phyloP scores from a whole-genome alignment of 2,113 vertebrate species.

The Sinocyclocheilus grahami region DNA sequence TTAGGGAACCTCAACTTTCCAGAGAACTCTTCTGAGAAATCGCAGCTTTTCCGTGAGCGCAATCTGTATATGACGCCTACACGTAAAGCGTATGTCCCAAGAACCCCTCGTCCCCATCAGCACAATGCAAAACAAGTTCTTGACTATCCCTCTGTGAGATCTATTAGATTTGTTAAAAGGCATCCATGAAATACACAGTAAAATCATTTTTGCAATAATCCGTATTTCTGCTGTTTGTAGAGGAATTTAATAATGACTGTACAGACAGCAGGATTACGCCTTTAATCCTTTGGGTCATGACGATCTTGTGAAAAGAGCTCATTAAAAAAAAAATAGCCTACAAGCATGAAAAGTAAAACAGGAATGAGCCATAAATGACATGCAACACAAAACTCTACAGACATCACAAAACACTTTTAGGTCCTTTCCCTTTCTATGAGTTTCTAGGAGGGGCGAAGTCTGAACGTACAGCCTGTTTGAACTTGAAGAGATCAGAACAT shows the following conservation, averaged over 20 bases:
- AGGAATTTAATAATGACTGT: background rate
- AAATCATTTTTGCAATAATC: background rate
- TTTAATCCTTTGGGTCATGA: background rate
- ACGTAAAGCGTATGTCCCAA: slow-evolving; percentile 1
- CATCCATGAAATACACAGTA: background rate
- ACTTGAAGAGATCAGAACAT: slow-evolving; percentile 57
- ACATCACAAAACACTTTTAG: slow-evolving; percentile 27
- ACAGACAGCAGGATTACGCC: background rate
- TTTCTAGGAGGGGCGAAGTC: slow-evolving; percentile 57
- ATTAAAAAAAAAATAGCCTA: background rate
- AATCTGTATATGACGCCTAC: slow-evolving; percentile 59
- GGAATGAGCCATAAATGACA: slow-evolving; percentile 1
- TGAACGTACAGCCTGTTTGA: slow-evolving; percentile 54
- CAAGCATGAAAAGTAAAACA: background rate
- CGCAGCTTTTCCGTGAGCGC: slow-evolving; percentile 43
- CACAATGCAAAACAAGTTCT: background rate
- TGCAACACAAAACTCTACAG: background rate
- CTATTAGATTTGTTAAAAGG: background rate
- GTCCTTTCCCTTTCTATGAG: slow-evolving; percentile 19
- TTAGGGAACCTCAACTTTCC: slow-evolving; percentile 52
- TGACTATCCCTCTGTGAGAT: background rate
- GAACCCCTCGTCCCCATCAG: background rate
- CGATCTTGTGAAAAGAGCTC: background rate
- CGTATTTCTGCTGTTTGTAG: background rate
- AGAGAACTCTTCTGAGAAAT: slow-evolving; percentile 64